A percentile compares a stretch with the other conserved stretches of the same genome.
Conservation (phyloP, 53 echinoderm and acorn worm genomes). For the Holothuria leucospilota region DNA sequence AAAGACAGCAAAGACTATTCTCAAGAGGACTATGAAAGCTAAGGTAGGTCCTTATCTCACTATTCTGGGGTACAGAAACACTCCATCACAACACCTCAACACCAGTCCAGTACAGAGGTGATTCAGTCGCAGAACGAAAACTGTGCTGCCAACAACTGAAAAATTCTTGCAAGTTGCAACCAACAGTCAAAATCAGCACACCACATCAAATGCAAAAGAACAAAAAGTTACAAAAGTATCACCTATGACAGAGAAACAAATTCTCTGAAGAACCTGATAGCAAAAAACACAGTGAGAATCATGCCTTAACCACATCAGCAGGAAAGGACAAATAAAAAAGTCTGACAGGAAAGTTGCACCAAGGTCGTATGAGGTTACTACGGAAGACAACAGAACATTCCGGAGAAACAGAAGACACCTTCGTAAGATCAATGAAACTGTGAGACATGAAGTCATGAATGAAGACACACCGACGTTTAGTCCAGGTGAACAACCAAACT, state of each 20-base stretch:
- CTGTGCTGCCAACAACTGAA: constrained; percentile 49
- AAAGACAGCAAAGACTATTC: constrained; percentile 58
- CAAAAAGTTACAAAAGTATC: constrained; percentile 47
- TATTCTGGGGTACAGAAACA: constrained; percentile 62
- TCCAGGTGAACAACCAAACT: background rate
- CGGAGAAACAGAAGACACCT: constrained; percentile 69
- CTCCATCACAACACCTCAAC: constrained; percentile 50
- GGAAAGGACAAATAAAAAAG: constrained; percentile 44
- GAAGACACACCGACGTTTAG: background rate
- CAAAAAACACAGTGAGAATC: constrained; percentile 56
- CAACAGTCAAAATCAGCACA: background rate
- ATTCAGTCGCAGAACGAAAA: constrained; percentile 53
- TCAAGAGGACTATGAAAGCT: constrained; percentile 64
- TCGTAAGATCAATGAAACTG: constrained; percentile 40
- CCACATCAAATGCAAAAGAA: constrained; percentile 30
- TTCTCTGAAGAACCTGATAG: constrained; percentile 42
- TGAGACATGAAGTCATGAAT: constrained; percentile 16
- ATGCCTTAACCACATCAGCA: constrained; percentile 37
- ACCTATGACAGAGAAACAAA: constrained; percentile 55
- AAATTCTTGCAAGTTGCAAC: constrained; percentile 38
- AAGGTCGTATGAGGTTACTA: constrained; percentile 63
- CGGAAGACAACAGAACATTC: constrained; percentile 44
- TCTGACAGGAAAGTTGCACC: constrained; percentile 26
- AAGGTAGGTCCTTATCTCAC: constrained; percentile 63
- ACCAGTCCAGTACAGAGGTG: constrained; percentile 55